These are phyloP conservation scores for Yponomeuta malinellus DNA, from an alignment of 2,888 invertebrate genomes.

Conservation along the genomic window DNA sequence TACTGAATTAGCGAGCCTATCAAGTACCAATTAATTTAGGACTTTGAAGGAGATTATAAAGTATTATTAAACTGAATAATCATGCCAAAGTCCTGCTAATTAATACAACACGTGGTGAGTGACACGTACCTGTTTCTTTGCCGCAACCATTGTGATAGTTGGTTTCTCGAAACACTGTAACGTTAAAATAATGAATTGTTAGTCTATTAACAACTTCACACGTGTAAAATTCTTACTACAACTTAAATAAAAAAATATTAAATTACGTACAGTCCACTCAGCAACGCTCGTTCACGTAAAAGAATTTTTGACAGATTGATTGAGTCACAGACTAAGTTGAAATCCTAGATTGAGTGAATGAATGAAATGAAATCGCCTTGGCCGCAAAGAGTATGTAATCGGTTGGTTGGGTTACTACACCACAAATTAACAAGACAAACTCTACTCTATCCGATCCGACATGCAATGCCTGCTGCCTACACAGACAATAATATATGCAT, in stretches of 20 bases:
- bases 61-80: constrained; percentile 32
- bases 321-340: too few relatives aligned
- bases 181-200: not conserved
- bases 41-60: constrained; percentile 38
- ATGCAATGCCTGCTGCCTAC: too few relatives aligned
- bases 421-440: too few relatives aligned
- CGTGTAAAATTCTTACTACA: not conserved
- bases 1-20: constrained; percentile 61
- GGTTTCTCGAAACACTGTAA: constrained; percentile 9
- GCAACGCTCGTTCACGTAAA: not conserved
- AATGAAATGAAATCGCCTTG: too few relatives aligned
- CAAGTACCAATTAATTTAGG: constrained; percentile 54
- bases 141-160: constrained; percentile 82
- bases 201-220: not conserved
- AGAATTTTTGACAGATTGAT: not conserved
- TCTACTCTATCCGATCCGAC: too few relatives aligned
- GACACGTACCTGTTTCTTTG: constrained; percentile 86
- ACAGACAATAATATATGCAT: too few relatives aligned
- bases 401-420: too few relatives aligned
- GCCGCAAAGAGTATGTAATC: too few relatives aligned
- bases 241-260: not conserved
- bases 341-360: too few relatives aligned
- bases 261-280: not conserved
- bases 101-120: constrained; percentile 37
- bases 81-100: constrained; percentile 42